These are phyloP conservation scores for Squalus acanthias DNA, from an alignment of 2,797 vertebrate species.

Conservation along the genomic window DNA sequence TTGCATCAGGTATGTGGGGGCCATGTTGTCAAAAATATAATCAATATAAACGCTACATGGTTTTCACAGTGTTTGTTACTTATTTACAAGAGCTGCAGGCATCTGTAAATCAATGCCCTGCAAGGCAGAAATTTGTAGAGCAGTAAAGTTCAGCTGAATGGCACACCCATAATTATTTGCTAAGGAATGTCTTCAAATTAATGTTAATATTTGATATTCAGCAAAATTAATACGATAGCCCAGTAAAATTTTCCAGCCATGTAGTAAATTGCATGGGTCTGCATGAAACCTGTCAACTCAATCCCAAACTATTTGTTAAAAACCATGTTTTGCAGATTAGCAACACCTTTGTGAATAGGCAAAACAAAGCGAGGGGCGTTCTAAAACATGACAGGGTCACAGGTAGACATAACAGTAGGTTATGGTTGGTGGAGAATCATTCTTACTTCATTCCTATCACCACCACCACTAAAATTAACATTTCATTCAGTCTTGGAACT, in stretches of 20 bases:
- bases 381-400: background rate
- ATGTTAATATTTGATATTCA: constrained; percentile 1
- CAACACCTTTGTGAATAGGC: background rate
- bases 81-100: constrained; percentile 34
- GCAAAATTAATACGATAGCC: background rate
- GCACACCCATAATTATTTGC: constrained; percentile 14
- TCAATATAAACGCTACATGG: constrained; percentile 32
- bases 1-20: constrained; percentile 27
- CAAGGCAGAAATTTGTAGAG: background rate
- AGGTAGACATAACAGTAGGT: background rate
- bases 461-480: background rate
- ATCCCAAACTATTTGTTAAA: background rate
- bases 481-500: background rate
- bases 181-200: background rate
- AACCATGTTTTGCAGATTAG: background rate
- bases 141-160: constrained; percentile 18
- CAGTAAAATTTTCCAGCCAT: background rate
- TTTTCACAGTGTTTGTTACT: constrained; percentile 20
- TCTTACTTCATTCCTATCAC: background rate
- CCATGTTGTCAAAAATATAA: constrained; percentile 33
- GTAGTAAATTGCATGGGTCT: background rate
- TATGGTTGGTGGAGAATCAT: background rate
- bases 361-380: background rate
- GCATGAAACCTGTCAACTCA: constrained; percentile 3
- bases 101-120: constrained; percentile 24